Evolutionary conservation across 2,113 vertebrate species (phyloP), one percentile per base, ranked within the genome.

Genomic region (Limnothrissa miodon): DNA sequence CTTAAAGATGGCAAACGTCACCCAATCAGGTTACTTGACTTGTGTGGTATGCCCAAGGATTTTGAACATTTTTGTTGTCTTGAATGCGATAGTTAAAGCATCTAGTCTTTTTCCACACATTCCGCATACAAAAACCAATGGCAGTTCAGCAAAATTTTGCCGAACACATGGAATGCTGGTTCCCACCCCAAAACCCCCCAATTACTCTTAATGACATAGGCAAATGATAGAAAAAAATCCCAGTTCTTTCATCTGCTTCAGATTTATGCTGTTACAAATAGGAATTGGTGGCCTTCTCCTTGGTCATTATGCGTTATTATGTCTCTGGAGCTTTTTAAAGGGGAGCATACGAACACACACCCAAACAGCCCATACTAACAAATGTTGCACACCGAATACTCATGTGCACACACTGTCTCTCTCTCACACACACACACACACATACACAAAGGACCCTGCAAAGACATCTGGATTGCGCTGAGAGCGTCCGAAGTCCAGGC

Each of bases 391-490:
- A 62, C 17, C 46, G 10, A 48, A 17, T 9, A 48, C 46, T 15
- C 17, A 1, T 29, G 59, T n/a, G 29, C n/a, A 29, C 59, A 29
- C 9, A 62, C n/a, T n/a, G n/a, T n/a, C n/a, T n/a, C 56, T n/a
- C n/a, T 59, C 56, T 59, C 25, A 7, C 59, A 29, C 59, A 29
- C 59, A 62, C 9, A 62, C 59, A 62, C n/a, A 62, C 59, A 62
- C 19, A 56, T 11, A 29, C 59, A 62, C 9, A 62, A 62, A 62
- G 62, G 15, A 25, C 42, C 45, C 39, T 10, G 33, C 42, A 36
- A 42, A 23, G 79, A 83, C 87, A 89, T 89, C 86, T 89, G 88
- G 86, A 86, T 53, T 33, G 36, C 23, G 81, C 74, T 80, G 80
- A 62, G 85, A 84, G 81, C 82, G 81, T 80, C 79, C 15, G 36